Evolutionary conservation across 92 coral and sea anemone genomes (phyloP), one percentile per base, ranked within the genome.

Genomic region (Phenganax marumi): DNA sequence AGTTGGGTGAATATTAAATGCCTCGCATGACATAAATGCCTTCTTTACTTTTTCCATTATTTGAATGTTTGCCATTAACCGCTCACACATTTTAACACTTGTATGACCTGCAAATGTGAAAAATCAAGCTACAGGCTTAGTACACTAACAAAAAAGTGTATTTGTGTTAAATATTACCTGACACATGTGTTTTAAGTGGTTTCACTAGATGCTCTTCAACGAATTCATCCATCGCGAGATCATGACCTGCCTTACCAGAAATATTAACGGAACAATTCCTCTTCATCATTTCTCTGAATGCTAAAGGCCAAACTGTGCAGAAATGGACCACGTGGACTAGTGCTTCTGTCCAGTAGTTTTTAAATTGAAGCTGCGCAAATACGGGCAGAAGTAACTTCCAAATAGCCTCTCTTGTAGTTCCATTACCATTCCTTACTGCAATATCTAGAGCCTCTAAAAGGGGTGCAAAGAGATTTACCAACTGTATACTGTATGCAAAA

Each of bases 401-500:
- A 7, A 66, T 54, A 49, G 86, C 50, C 57, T 86, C 89, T 49
- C 79, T 10, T 17, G 84, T 66, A 43, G 78, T 18, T 7, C 84
- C 89, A 72, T 10, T n/a, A 17, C 89, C 89, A 82, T 33, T 61
- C 10, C 81, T 83, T 13, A 57, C 77, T 8, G 83, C 89, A n/a
- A 58, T 81, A 14, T 48, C 52, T 12, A 19, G 52, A 2, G 61
- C 53, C 22, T 86, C 77, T 8, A 74, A 68, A n/a, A 82, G 60
- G 69, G 89, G 89, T 21, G 76, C 89, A 86, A 73, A 86, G 9
- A 82, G 65, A 57, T 19, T 14, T 17, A 86, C 66, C 87, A 86
- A 50, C 70, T 86, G 50, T 12, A 66, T 16, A 39, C 69, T 50
- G 18, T 86, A 63, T 4, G 60, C 50, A 66, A 74, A 82, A n/a